Evolutionary conservation across 2,113 vertebrate genomes (phyloP), one percentile per base, ranked within the genome.

Genomic region (Spermophilus dauricus): DNA sequence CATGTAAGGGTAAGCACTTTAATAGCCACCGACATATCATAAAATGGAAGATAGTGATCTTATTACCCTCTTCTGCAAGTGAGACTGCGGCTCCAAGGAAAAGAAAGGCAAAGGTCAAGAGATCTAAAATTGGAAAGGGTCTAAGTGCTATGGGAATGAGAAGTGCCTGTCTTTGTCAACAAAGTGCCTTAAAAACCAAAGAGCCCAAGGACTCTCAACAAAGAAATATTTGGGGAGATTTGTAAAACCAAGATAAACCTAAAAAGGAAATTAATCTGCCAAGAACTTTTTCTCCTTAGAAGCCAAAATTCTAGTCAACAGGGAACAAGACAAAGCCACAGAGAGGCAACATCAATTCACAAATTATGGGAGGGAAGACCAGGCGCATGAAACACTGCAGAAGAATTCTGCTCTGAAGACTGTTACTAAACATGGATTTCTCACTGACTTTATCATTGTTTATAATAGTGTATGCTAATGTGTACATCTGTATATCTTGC

Each of bases 331-430:
- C 8, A 51, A 84, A 75, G 58, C 37, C 80, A 42, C 26, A 30
- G 34, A 86, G 30, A 90, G n/a, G 37, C 28, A 37, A 48, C 48
- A 81, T 75, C 4, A 4, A 63, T 30, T 63, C 14, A 16, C 53
- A 69, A 86, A 32, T 77, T 81, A n/a, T 3, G 34, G 67, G 84
- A 81, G 75, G 83, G 30, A 42, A 48, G 53, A 28, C 30, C 10
- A 14, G n/a, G 48, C 67, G 63, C 7, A 20, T 81, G 80, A 95
- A 92, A 87, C 86, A 42, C 34, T 53, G 72, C 69, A 34, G 12
- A 96, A 96, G 12, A 96, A 96, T 97, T 95, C 48, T 97, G 51
- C 87, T 73, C 63, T 94, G 18, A 76, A 72, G 65, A 81, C 28
- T 80, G 53, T 95, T 83, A 82, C 70, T 96, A 87, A 96, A 97